Conservation (phyloP, 1,140 invertebrate species). For the Hypsibius dujardini region DNA sequence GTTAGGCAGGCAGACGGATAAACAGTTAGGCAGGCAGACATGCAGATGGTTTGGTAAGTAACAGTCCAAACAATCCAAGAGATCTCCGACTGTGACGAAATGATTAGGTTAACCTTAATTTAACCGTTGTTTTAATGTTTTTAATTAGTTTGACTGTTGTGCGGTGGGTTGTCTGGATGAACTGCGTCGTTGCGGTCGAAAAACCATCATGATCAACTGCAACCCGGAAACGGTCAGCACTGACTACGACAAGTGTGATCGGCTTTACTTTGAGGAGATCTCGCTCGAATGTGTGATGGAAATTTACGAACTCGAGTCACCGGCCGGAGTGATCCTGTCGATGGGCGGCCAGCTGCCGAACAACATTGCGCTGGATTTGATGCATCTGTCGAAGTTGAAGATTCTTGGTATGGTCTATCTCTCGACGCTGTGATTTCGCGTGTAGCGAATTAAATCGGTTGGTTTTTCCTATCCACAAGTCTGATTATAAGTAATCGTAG, state of each 20-base stretch:
- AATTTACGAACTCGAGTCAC: conserved; percentile 81
- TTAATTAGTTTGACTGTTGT: conserved; percentile 76
- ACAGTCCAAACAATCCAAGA: no score
- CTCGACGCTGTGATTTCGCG: background rate
- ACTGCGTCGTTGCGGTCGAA: conserved; percentile 54
- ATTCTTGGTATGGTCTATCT: conserved; percentile 15
- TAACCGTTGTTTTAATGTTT: no score
- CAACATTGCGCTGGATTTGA: conserved; percentile 94
- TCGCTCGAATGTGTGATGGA: conserved; percentile 98
- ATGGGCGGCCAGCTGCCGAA: conserved; percentile 98
- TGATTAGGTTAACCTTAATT: no score
- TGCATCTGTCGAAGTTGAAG: conserved; percentile 38
- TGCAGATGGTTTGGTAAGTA: no score
- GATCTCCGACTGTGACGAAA: no score
- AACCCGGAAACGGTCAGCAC: conserved; percentile 99
- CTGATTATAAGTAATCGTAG: no score
- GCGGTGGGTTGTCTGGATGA: conserved; percentile 87
- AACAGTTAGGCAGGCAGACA: no score
- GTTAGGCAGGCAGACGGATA: no score
- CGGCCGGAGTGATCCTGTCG: conserved; percentile 79
- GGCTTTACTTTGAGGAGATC: conserved; percentile 97
- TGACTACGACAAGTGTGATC: conserved; percentile 97
- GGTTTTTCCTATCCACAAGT: background rate
- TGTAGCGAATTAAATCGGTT: conserved; percentile 7
- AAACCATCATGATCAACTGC: conserved; percentile 97